A percentile compares a stretch with the other conserved stretches of the same genome.
Evolutionary conservation across 2,113 vertebrate species (phyloP).

Genomic region (Genyomyrus donnyi): DNA sequence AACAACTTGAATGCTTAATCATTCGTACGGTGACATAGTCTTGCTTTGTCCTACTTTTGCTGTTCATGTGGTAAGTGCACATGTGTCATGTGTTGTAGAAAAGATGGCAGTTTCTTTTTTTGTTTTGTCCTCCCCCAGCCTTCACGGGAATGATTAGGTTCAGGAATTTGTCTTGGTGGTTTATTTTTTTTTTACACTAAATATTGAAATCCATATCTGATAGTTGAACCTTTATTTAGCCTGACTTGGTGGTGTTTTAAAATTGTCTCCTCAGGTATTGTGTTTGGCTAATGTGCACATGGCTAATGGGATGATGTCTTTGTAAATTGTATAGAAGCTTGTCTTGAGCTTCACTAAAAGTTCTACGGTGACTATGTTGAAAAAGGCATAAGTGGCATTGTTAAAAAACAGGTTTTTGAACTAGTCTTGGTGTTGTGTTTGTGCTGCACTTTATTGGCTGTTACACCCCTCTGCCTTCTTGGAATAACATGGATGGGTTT

Average conservation of each 20-base stretch:
- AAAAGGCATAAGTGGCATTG: not conserved
- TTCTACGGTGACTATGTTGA: not conserved
- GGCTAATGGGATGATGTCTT: not conserved
- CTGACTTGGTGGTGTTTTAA: not conserved
- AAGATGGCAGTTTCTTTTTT: not conserved
- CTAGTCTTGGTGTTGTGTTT: not conserved
- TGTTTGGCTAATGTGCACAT: not conserved
- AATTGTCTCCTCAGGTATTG: not conserved
- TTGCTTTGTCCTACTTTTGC: not conserved
- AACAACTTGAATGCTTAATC: not conserved
- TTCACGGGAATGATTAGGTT: not conserved
- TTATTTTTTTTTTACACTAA: not conserved
- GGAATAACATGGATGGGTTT: not conserved
- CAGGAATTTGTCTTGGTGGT: not conserved
- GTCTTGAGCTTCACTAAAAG: not conserved
- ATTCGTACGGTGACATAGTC: not conserved
- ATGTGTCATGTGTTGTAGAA: not conserved
- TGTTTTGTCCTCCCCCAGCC: not conserved
- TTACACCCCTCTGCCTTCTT: not conserved
- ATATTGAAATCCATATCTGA: not conserved
- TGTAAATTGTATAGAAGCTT: not conserved
- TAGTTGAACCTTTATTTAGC: not conserved
- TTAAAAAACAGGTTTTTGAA: not conserved
- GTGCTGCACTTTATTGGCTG: not conserved
- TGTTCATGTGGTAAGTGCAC: not conserved